Percentiles rank a stretch among this genome's conserved stretches.
Conservation (phyloP, 2,113 vertebrate genomes). For the Mionectes macconnelli region DNA sequence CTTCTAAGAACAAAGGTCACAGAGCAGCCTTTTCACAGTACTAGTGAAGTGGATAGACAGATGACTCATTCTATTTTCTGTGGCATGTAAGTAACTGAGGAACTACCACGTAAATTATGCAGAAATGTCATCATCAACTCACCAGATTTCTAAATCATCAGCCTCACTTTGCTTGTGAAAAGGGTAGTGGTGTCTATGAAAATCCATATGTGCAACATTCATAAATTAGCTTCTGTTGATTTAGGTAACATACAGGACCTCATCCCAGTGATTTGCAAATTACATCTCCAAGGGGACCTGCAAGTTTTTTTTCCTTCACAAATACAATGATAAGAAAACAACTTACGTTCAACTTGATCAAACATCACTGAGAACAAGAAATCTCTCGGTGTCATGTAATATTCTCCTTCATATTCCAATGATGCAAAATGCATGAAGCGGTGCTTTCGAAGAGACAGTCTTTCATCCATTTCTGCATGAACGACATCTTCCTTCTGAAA, state of each 20-base stretch:
- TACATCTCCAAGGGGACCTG: background rate
- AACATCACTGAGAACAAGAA: conserved; percentile 94
- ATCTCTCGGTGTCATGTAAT: conserved; percentile 96
- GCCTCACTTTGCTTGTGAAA: background rate
- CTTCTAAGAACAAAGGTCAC: background rate
- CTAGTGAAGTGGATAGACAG: background rate
- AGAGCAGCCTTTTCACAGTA: background rate
- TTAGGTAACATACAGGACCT: background rate
- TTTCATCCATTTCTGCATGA: conserved; percentile 50
- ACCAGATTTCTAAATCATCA: background rate
- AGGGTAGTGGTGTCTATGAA: background rate
- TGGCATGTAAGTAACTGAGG: background rate
- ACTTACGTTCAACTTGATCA: conserved; percentile 89
- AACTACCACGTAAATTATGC: background rate
- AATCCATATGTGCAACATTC: background rate
- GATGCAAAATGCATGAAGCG: conserved; percentile 93
- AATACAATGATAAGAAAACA: background rate
- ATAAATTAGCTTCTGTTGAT: background rate
- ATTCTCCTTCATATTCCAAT: conserved; percentile 82
- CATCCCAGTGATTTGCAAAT: background rate
- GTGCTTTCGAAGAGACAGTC: conserved; percentile 72
- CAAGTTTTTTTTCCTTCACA: background rate
- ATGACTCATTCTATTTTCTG: background rate
- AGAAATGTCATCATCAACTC: background rate
- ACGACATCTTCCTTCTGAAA: conserved; percentile 65